phyloP scores from a whole-genome alignment of 2,797 vertebrate genomes.

The Sebastes iracundus region DNA sequence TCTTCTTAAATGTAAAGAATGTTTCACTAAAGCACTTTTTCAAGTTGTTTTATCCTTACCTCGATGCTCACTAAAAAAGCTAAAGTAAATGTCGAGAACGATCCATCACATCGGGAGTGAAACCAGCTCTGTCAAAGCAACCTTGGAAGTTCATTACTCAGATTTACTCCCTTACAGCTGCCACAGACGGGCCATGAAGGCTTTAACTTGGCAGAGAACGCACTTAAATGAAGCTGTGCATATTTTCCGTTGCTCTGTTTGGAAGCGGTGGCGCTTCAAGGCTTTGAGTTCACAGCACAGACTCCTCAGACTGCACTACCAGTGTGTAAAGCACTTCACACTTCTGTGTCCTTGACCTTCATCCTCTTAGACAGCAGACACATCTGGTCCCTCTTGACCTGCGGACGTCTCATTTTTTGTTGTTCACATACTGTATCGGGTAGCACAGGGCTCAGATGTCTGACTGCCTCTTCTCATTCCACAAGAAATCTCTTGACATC shows the following conservation, averaged over 20 bases:
- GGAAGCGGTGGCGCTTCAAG: conserved; percentile 28
- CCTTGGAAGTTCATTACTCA: conserved; percentile 53
- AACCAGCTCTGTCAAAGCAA: conserved; percentile 31
- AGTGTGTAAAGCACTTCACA: not conserved
- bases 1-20: not conserved
- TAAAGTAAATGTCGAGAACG: not conserved
- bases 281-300: conserved; percentile 26
- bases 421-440: not conserved
- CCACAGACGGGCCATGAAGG: conserved; percentile 39
- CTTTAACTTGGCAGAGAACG: conserved; percentile 53
- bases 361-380: not conserved
- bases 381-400: conserved; percentile 8
- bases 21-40: not conserved
- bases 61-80: not conserved
- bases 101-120: conserved; percentile 18
- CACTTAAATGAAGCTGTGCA: conserved; percentile 56
- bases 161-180: conserved; percentile 41
- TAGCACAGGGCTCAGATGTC: not conserved
- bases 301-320: not conserved
- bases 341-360: conserved; percentile 18
- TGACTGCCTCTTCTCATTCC: not conserved
- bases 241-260: conserved; percentile 69
- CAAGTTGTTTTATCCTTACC: not conserved
- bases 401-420: not conserved
- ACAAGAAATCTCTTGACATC: not conserved